phyloP scores from a whole-genome alignment of 2,113 vertebrate species.

The Embiotoca jacksoni region DNA sequence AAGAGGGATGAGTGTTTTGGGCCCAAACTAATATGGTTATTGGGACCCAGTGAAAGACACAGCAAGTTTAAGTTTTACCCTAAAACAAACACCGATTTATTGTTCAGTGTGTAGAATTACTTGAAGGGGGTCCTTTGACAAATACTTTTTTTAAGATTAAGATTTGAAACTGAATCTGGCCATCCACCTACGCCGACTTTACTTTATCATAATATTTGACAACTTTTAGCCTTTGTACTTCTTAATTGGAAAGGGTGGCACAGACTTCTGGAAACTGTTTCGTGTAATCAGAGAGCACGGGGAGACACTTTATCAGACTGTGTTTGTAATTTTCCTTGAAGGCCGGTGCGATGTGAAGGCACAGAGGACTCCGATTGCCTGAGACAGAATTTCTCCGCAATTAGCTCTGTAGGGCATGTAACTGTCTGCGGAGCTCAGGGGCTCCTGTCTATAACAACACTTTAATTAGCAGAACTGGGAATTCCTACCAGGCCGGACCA shows the following conservation, averaged over 20 bases:
- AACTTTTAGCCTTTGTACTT: slow-evolving; percentile 54
- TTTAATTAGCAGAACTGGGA: slow-evolving; percentile 80
- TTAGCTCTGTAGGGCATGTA: slow-evolving; percentile 67
- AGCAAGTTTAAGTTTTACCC: no score
- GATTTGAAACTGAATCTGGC: no score
- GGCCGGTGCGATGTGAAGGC: slow-evolving; percentile 23
- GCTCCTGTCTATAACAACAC: slow-evolving; percentile 48
- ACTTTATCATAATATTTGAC: slow-evolving; percentile 43
- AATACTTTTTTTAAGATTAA: no score
- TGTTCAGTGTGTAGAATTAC: no score
- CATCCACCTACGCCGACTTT: slow-evolving; percentile 11
- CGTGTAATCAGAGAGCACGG: slow-evolving; percentile 36
- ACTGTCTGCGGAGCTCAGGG: slow-evolving; percentile 59
- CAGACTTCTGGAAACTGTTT: slow-evolving; percentile 41
- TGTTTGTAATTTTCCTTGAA: slow-evolving; percentile 60
- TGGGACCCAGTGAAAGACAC: no score
- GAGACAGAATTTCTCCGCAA: slow-evolving; percentile 66
- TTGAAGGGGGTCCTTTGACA: no score
- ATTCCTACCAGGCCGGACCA: slow-evolving; percentile 60
- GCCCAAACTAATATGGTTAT: no score
- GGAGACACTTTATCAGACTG: slow-evolving; percentile 42
- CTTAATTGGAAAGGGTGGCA: slow-evolving; percentile 58
- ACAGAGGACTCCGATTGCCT: slow-evolving; percentile 38
- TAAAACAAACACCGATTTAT: no score
- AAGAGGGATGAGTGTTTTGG: neutral